Percentiles rank a stretch among this genome's conserved stretches.
Evolutionary conservation across 2,888 invertebrate species (phyloP).

Genomic region (Pasiphila rectangulata): DNA sequence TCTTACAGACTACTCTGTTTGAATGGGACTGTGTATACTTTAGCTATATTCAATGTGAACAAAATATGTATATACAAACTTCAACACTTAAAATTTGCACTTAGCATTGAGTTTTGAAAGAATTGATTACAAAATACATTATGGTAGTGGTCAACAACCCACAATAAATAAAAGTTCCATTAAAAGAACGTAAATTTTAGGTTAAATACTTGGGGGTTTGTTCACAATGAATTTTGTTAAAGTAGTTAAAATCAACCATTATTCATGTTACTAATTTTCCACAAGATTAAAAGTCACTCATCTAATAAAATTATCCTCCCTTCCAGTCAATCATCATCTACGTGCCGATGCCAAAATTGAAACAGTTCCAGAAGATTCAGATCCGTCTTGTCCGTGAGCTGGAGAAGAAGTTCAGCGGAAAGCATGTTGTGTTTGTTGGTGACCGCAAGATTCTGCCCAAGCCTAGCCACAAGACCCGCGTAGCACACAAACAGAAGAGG

Average conservation of each 20-base stretch:
- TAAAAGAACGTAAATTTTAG: too few species aligned
- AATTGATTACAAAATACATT: not conserved
- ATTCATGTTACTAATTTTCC: not conserved
- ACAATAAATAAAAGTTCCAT: too few species aligned
- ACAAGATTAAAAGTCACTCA: not conserved
- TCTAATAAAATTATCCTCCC: not conserved
- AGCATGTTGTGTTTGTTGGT: conserved; percentile 98
- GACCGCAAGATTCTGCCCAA: conserved; percentile 98
- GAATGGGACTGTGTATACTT: too few species aligned
- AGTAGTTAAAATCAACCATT: too few species aligned
- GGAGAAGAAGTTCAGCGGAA: conserved; percentile 99
- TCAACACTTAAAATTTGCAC: too few species aligned
- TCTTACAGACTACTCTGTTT: too few species aligned
- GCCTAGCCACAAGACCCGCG: conserved; percentile 96
- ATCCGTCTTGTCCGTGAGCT: conserved; percentile 97
- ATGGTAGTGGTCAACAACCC: not conserved
- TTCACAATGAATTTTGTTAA: too few species aligned
- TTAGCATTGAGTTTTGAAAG: too few species aligned
- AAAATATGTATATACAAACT: too few species aligned
- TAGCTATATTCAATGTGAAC: too few species aligned
- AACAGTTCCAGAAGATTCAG: conserved; percentile 98
- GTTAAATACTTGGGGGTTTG: too few species aligned
- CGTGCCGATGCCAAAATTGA: conserved; percentile 98
- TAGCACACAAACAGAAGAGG: conserved; percentile 88
- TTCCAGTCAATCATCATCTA: conserved; percentile 97